Evolutionary conservation across 2,113 vertebrate genomes (phyloP).

Genomic region (Trochalopteron elliotii): DNA sequence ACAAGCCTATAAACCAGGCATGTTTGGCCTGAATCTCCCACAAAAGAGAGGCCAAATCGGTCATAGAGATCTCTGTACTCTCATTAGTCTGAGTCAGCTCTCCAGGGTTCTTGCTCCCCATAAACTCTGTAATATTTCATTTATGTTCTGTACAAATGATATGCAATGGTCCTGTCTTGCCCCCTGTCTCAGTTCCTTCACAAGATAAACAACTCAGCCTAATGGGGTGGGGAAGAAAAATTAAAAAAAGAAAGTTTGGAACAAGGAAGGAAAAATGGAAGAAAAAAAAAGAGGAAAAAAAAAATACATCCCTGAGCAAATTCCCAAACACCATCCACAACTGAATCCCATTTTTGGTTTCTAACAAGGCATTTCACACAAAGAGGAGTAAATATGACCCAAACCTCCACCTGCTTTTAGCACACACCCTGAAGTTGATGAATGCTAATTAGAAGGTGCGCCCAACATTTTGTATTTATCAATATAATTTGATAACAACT

Average conservation of each 20-base stretch:
- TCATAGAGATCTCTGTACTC: background rate
- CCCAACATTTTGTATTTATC: background rate
- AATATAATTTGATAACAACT: background rate
- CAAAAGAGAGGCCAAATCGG: background rate
- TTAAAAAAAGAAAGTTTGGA: background rate
- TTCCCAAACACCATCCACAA: background rate
- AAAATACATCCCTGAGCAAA: background rate
- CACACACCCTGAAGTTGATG: background rate
- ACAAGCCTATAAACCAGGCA: background rate
- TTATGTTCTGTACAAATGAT: background rate
- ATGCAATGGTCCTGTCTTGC: background rate
- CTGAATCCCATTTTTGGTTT: background rate
- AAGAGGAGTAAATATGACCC: background rate
- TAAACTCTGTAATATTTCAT: background rate
- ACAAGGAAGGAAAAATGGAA: too few relatives aligned
- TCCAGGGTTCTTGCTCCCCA: background rate
- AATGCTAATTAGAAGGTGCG: background rate
- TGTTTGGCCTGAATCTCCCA: background rate
- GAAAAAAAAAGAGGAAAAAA: too few relatives aligned
- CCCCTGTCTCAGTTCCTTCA: background rate
- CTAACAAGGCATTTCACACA: background rate
- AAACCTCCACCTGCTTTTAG: background rate
- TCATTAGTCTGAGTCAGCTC: background rate
- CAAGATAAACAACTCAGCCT: background rate
- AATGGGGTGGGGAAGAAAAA: background rate